A percentile compares a stretch with the other conserved stretches of the same genome.
These are phyloP conservation scores for Sinonovacula constricta DNA, from an alignment of 1,140 invertebrate species.

Conservation along the genomic window DNA sequence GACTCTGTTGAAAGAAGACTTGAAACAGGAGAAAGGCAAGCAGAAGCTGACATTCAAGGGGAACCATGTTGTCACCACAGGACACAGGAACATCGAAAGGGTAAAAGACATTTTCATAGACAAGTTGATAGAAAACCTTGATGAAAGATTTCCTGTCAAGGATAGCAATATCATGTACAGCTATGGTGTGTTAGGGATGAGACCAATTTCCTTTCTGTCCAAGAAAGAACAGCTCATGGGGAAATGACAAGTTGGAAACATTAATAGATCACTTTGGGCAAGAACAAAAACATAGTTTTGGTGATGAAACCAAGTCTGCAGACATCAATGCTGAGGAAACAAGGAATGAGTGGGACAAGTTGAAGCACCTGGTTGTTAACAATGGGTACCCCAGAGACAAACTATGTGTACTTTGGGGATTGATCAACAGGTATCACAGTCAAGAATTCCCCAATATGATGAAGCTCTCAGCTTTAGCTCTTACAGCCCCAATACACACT, in stretches of 20 bases:
- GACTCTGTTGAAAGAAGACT: neutral
- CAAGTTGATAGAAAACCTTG: neutral
- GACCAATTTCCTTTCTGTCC: conserved; percentile 14
- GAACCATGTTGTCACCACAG: neutral
- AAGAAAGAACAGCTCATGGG: neutral
- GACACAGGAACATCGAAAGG: neutral
- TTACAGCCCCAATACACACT: conserved; percentile 3
- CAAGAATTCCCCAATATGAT: neutral
- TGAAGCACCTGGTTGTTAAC: neutral
- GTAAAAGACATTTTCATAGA: neutral
- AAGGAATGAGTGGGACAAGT: neutral
- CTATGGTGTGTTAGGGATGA: neutral
- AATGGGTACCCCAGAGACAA: neutral
- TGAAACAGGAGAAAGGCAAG: neutral
- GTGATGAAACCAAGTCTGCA: neutral
- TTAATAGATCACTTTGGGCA: neutral
- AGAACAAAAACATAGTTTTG: neutral
- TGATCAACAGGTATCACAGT: neutral
- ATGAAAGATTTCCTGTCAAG: neutral
- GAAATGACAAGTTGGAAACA: neutral
- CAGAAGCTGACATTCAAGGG: neutral
- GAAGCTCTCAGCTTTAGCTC: neutral
- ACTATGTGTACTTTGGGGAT: neutral
- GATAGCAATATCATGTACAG: neutral
- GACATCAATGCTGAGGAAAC: neutral